A percentile compares a stretch with the other conserved stretches of the same genome.
Evolutionary conservation across 2,888 invertebrate species (phyloP).

Genomic region (Gerris lacustris): DNA sequence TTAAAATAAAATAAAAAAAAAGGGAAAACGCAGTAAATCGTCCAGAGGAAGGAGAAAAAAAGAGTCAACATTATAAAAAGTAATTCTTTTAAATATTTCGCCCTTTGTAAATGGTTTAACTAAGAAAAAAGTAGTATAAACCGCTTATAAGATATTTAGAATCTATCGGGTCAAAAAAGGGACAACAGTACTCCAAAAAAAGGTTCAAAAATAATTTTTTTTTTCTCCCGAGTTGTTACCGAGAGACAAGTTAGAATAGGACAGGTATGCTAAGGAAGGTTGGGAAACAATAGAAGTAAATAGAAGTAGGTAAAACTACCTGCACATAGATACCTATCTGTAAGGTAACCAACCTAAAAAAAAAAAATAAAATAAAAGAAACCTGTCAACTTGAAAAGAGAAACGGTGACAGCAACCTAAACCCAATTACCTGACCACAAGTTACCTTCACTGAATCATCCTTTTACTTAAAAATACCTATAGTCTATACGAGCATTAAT

Average conservation of each 20-base stretch:
- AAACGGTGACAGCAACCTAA: not conserved
- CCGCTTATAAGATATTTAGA: not conserved
- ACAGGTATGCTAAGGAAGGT: too few species aligned
- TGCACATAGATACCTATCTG: not conserved
- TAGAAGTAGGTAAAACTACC: not conserved
- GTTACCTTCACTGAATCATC: too few species aligned
- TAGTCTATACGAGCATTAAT: too few species aligned
- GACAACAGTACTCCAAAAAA: too few species aligned
- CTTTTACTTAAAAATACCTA: too few species aligned
- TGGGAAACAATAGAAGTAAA: constrained; percentile 1
- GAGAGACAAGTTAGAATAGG: too few species aligned
- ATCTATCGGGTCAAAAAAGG: too few species aligned
- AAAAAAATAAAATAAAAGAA: not conserved
- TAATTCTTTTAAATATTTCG: not conserved
- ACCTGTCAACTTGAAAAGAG: not conserved
- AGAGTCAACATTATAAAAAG: not conserved
- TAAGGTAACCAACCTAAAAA: not conserved
- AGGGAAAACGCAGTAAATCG: not conserved
- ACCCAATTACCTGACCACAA: constrained; percentile 2
- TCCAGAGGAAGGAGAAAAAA: not conserved
- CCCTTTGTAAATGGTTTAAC: not conserved
- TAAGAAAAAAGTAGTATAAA: not conserved
- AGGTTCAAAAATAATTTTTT: too few species aligned
- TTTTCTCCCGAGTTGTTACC: too few species aligned
- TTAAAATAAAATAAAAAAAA: not conserved